Base-by-base conservation (phyloP, 1,140 invertebrate species). In the Bombus waltoni region DNA sequence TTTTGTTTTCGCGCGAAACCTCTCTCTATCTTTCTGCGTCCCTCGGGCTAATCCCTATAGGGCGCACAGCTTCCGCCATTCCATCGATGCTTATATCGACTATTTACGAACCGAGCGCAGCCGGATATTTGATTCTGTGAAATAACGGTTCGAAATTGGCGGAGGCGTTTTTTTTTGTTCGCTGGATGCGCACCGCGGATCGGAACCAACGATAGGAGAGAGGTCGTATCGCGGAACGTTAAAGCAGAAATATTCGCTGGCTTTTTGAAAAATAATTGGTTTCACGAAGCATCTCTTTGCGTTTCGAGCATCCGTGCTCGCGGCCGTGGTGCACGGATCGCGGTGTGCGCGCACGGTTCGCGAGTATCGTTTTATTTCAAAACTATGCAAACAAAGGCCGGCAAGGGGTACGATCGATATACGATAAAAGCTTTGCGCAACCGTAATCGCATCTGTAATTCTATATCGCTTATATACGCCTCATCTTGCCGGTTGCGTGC, bases 371-470 rank as follows among this genome's bases (percentile, higher is more conserved):
- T 73, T 85, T 73, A 80, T 80, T 80, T 85, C 40, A 65, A 85
- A 85, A 68, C 66, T 80, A 44, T n/a, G 53, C 38, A 38, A 85
- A 85, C 83, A 79, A 72, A 85, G 77, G 40, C 57, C 32, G 8
- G 72, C 9, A 22, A 25, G 32, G 5, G 75, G 15, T n/a, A 15
- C 83, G 77, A 85, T 85, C 83, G 83, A 85, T 85, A 80, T 80
- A 80, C 83, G 83, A 85, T 85, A 85, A 85, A 65, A 80, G 53
- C 68, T 62, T 40, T 11, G 76, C 72, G 68, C 53, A 62, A 62
- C 53, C 75, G 76, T 84, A 84, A 84, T 84, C 75, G 66, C 68
- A 72, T 79, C 75, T 80, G 83, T 85, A 85, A 85, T 85, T 80
- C 83, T 40, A 44, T 65, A 73, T 80, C 83, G 25, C 32, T 73